phyloP scores from a whole-genome alignment of 2,113 vertebrate genomes.

The Xyliphius kryptos region DNA sequence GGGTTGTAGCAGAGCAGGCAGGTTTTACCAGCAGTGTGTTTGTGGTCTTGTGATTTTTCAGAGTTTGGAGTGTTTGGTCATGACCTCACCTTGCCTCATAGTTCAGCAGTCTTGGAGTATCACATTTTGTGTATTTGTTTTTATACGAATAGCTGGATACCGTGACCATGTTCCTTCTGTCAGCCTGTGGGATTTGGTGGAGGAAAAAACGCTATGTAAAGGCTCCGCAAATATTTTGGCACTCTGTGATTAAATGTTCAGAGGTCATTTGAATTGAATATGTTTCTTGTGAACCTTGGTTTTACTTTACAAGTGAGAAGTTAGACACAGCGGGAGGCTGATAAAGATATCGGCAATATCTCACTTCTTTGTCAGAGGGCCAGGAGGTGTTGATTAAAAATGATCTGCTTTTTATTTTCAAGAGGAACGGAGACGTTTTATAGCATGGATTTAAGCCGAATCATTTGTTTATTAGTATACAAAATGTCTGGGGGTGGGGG shows the following conservation, averaged over 20 bases:
- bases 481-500: conserved; percentile 1
- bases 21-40: background rate
- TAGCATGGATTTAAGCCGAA: background rate
- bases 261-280: conserved; percentile 27
- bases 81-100: background rate
- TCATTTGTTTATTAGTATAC: conserved; percentile 16
- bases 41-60: no score
- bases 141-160: background rate
- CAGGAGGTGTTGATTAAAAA: conserved; percentile 26
- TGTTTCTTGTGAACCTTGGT: conserved; percentile 6
- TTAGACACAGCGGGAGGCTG: conserved; percentile 26
- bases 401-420: conserved; percentile 16
- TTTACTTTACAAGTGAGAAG: conserved; percentile 15
- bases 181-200: background rate
- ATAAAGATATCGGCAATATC: conserved; percentile 30
- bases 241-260: background rate
- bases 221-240: background rate
- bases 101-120: background rate
- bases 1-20: background rate
- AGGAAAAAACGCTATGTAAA: background rate
- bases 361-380: conserved; percentile 1
- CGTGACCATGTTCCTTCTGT: background rate
- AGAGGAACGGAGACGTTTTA: background rate
- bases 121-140: background rate
- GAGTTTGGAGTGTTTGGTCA: background rate